phyloP scores from a whole-genome alignment of 2,797 vertebrate genomes.

The Sebastes iracundus region DNA sequence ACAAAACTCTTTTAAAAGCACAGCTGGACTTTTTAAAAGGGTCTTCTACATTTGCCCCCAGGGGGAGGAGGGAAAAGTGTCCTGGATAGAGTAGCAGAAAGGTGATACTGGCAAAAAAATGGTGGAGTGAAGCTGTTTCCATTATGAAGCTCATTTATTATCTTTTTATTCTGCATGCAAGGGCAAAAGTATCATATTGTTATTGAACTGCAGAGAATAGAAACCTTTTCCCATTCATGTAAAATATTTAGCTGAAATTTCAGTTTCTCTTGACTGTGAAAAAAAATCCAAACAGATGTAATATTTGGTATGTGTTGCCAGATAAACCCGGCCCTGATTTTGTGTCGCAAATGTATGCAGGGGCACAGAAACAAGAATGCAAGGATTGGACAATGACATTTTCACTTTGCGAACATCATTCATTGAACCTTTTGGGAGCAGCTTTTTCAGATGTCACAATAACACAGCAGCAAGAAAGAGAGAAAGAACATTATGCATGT shows the following conservation, averaged over 20 bases:
- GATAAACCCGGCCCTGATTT: slow-evolving; percentile 17
- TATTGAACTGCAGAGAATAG: not conserved
- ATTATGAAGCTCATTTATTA: slow-evolving; percentile 44
- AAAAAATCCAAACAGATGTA: not conserved
- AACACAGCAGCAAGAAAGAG: not conserved
- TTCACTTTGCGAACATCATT: slow-evolving; percentile 14
- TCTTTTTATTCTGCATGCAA: slow-evolving; percentile 10
- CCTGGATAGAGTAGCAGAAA: slow-evolving; percentile 60
- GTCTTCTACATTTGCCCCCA: slow-evolving; percentile 65
- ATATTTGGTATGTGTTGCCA: slow-evolving; percentile 2
- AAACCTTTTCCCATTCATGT: not conserved
- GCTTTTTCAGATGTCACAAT: slow-evolving; percentile 22
- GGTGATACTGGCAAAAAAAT: slow-evolving; percentile 55
- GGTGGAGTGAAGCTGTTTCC: slow-evolving; percentile 49
- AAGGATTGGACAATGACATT: slow-evolving; percentile 9
- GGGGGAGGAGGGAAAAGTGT: slow-evolving; percentile 35
- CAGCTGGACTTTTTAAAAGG: slow-evolving; percentile 67
- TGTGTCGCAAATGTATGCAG: slow-evolving; percentile 1
- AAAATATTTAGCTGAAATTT: not conserved
- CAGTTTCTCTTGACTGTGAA: not conserved
- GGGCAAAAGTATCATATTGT: slow-evolving; percentile 10
- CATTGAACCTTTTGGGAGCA: slow-evolving; percentile 1
- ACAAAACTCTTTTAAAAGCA: slow-evolving; percentile 68
- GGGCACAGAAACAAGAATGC: slow-evolving; percentile 3
- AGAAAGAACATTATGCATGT: slow-evolving; percentile 19